Evolutionary conservation across 2,888 invertebrate species (phyloP).

Genomic region (Sesia apiformis): DNA sequence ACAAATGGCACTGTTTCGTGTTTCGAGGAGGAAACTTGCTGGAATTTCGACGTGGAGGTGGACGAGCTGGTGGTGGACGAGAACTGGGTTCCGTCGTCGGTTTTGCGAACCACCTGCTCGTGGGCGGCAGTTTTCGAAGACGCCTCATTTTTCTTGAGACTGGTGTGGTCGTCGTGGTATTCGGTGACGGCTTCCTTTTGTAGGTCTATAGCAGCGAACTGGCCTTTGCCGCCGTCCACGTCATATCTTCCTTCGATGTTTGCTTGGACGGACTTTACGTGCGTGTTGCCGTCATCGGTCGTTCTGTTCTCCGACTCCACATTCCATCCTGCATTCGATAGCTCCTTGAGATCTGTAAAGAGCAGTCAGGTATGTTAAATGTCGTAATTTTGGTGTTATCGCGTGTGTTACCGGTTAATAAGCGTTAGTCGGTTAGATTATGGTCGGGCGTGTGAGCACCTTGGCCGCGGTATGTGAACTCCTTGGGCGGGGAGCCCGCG

Average conservation of each 20-base stretch:
- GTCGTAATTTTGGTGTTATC: not conserved
- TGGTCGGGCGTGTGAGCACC: slow-evolving; percentile 41
- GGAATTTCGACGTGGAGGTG: slow-evolving; percentile 41
- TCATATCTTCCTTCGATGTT: slow-evolving; percentile 78
- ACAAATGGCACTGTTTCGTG: slow-evolving; percentile 49
- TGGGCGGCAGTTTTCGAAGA: slow-evolving; percentile 46
- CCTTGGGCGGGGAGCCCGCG: slow-evolving; percentile 83
- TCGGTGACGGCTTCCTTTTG: slow-evolving; percentile 70
- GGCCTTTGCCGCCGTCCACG: slow-evolving; percentile 77
- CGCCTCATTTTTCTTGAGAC: slow-evolving; percentile 51
- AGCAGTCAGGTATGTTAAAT: slow-evolving; percentile 1
- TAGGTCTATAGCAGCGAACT: slow-evolving; percentile 78
- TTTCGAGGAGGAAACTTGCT: slow-evolving; percentile 45
- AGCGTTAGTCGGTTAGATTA: slow-evolving; percentile 56
- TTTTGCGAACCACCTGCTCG: slow-evolving; percentile 50
- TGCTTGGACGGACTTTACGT: slow-evolving; percentile 74
- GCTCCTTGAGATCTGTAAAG: slow-evolving; percentile 61
- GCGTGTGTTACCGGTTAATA: slow-evolving; percentile 26
- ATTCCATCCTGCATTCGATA: slow-evolving; percentile 78
- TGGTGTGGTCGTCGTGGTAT: slow-evolving; percentile 54
- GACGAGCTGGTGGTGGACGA: slow-evolving; percentile 53
- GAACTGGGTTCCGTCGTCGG: slow-evolving; percentile 50
- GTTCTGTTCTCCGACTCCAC: slow-evolving; percentile 77
- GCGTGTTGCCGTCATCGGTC: slow-evolving; percentile 78
- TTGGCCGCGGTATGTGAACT: slow-evolving; percentile 67